Percentiles rank a stretch among this genome's conserved stretches.
Evolutionary conservation across 2,113 vertebrate species (phyloP).

Genomic region (Notarius quadriscutis): DNA sequence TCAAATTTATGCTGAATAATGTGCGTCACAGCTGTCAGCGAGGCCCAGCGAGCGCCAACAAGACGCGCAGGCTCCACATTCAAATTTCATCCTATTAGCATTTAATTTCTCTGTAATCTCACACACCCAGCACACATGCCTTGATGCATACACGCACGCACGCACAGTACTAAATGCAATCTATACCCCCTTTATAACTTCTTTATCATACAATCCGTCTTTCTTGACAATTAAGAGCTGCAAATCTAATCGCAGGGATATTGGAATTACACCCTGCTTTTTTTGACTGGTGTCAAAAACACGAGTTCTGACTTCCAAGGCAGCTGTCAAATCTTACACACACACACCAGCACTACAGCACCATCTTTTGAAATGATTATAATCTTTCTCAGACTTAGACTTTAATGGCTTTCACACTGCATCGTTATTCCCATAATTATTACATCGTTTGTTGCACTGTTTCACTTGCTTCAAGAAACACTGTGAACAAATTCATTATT

Average conservation of each 20-base stretch:
- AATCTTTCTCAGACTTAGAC: slow-evolving; percentile 13
- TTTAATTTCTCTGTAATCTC: slow-evolving; percentile 79
- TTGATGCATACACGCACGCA: slow-evolving; percentile 26
- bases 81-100: slow-evolving; percentile 79
- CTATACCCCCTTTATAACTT: slow-evolving; percentile 67
- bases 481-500: too few species aligned
- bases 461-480: neutral
- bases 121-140: slow-evolving; percentile 52
- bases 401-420: slow-evolving; percentile 14
- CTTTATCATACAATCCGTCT: slow-evolving; percentile 70
- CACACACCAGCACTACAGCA: slow-evolving; percentile 50
- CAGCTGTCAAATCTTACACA: slow-evolving; percentile 64
- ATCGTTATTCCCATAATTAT: slow-evolving; percentile 8
- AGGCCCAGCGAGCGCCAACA: slow-evolving; percentile 59
- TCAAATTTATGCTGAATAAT: slow-evolving; percentile 67
- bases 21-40: slow-evolving; percentile 61
- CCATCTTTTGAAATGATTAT: slow-evolving; percentile 53
- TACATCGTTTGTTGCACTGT: neutral
- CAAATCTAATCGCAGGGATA: slow-evolving; percentile 77
- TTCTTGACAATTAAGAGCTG: slow-evolving; percentile 79
- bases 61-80: slow-evolving; percentile 71
- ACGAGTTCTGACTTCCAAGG: slow-evolving; percentile 60
- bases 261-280: slow-evolving; percentile 71
- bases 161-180: slow-evolving; percentile 63
- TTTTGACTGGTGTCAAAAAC: slow-evolving; percentile 51